Conservation (phyloP, 2,888 invertebrate genomes). For the Caradrina kadenii region DNA sequence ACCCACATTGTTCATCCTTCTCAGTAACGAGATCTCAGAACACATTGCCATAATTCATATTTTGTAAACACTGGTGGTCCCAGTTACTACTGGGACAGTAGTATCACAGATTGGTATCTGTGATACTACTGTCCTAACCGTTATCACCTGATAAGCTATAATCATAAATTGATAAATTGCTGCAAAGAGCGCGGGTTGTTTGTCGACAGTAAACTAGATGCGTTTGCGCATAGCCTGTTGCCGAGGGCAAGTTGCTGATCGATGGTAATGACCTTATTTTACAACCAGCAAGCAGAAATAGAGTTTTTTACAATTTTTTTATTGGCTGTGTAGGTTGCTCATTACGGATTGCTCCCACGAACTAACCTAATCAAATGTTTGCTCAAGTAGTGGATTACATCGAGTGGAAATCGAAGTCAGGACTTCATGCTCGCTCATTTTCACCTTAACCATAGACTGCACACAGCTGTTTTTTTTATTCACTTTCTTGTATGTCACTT, state of each 20-base stretch:
- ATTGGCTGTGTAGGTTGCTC: too few relatives aligned
- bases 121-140: neutral
- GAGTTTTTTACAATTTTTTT: too few relatives aligned
- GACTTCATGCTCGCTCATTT: too few relatives aligned
- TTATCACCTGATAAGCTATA: constrained; percentile 25
- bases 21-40: neutral
- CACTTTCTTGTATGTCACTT: too few relatives aligned
- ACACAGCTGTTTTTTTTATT: too few relatives aligned
- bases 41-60: neutral
- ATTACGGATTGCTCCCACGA: too few relatives aligned
- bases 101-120: too few relatives aligned
- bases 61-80: constrained; percentile 3
- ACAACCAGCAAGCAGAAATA: neutral
- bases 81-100: too few relatives aligned
- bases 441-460: too few relatives aligned
- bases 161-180: constrained; percentile 32
- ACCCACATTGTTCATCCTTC: neutral
- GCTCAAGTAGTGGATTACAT: too few relatives aligned
- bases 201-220: constrained; percentile 34
- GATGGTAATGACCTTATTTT: constrained; percentile 1
- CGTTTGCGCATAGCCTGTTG: constrained; percentile 37
- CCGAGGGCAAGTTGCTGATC: constrained; percentile 15
- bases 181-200: constrained; percentile 20
- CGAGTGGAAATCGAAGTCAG: too few relatives aligned
- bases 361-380: too few relatives aligned